A percentile compares a stretch with the other conserved stretches of the same genome.
Conservation (phyloP, 37 sponge, comb jelly and placozoan genomes). For the Aplysina aerophoba region DNA sequence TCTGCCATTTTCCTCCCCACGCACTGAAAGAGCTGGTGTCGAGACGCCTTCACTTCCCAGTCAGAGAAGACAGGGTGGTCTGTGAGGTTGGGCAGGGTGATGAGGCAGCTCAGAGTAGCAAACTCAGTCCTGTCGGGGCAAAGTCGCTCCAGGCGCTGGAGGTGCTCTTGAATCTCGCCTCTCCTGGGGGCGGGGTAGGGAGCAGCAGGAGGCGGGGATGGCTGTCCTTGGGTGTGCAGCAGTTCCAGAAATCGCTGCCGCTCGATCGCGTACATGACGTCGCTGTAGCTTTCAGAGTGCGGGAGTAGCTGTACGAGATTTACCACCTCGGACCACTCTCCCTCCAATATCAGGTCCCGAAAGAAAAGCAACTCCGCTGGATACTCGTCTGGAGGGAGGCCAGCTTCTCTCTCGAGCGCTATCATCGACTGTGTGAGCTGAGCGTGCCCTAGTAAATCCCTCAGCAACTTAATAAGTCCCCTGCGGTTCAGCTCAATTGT, state of each 20-base stretch:
- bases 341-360: slow-evolving; percentile 65
- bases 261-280: slow-evolving; percentile 34
- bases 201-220: too few species aligned
- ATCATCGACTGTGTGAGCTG: background rate
- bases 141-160: slow-evolving; percentile 31
- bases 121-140: slow-evolving; percentile 41
- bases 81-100: slow-evolving; percentile 12
- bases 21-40: slow-evolving; percentile 23
- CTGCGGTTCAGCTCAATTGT: too few species aligned
- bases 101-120: slow-evolving; percentile 20
- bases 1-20: slow-evolving; percentile 12
- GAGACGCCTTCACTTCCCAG: slow-evolving; percentile 28
- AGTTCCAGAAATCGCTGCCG: slow-evolving; percentile 66
- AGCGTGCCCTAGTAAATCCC: background rate
- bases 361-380: slow-evolving; percentile 64
- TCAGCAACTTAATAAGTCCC: background rate
- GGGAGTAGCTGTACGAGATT: slow-evolving; percentile 51
- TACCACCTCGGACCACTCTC: slow-evolving; percentile 71
- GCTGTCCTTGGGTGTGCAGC: background rate
- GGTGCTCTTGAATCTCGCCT: background rate
- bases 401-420: background rate
- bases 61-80: slow-evolving; percentile 23
- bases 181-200: background rate
- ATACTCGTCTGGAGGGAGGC: background rate
- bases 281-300: background rate